A percentile compares a stretch with the other conserved stretches of the same genome.
These are phyloP conservation scores for Eupithecia centaureata DNA, from an alignment of 2,888 invertebrate species.

Conservation along the genomic window DNA sequence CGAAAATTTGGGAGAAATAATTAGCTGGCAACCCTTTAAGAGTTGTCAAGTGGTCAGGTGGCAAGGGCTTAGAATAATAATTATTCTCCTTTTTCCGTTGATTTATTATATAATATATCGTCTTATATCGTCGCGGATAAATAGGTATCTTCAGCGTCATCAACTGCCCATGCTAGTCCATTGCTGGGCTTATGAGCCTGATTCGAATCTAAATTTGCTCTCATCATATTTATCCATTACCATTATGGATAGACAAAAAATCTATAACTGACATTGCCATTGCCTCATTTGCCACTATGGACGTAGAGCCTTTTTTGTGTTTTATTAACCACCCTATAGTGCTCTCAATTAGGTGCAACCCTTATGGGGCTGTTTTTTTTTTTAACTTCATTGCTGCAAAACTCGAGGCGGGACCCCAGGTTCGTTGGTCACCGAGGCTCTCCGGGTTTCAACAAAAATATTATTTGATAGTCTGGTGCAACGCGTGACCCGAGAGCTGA, in stretches of 20 bases:
- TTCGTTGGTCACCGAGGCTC: too few relatives aligned
- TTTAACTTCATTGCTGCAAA: too few relatives aligned
- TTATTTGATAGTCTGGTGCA: too few relatives aligned
- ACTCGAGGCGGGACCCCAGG: too few relatives aligned
- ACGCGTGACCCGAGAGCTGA: too few relatives aligned
- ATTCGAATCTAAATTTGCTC: neutral
- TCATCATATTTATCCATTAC: neutral
- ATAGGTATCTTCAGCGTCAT: neutral
- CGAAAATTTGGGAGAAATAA: constrained; percentile 28
- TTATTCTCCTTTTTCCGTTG: neutral
- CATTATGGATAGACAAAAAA: neutral
- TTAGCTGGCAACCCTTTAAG: constrained; percentile 26
- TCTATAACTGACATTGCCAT: neutral
- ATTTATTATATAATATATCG: too few relatives aligned
- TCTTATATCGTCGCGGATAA: too few relatives aligned
- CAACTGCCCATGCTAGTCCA: neutral
- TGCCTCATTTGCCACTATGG: neutral
- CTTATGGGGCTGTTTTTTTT: too few relatives aligned
- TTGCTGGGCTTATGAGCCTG: neutral
- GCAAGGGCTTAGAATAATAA: neutral
- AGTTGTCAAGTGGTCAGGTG: constrained; percentile 2
- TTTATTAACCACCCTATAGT: too few relatives aligned
- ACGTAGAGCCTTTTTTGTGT: too few relatives aligned
- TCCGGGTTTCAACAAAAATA: too few relatives aligned
- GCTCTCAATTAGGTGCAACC: too few relatives aligned